A percentile compares a stretch with the other conserved stretches of the same genome.
Evolutionary conservation across 2,113 vertebrate species (phyloP).

Genomic region (Lucifuga dentata): DNA sequence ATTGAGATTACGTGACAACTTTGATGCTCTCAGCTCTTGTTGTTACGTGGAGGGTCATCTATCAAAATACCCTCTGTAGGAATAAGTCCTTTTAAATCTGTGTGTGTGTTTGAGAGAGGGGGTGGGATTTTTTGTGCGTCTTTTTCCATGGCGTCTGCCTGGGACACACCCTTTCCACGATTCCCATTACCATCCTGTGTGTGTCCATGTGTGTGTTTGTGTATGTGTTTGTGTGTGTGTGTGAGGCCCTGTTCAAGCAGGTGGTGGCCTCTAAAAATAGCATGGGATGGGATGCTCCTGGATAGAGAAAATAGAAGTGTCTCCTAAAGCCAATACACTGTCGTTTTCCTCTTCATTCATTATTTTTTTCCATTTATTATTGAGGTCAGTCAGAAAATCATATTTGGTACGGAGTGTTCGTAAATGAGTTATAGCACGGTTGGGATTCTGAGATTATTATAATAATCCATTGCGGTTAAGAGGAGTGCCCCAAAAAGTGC

Average conservation of each 20-base stretch:
- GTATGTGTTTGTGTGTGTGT: conserved; percentile 53
- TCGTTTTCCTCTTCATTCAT: not conserved
- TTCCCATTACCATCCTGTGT: conserved; percentile 59
- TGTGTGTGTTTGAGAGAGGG: not conserved
- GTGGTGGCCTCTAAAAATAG: conserved; percentile 75
- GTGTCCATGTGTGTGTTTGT: no score
- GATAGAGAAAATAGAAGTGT: conserved; percentile 35
- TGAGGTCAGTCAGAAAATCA: no score
- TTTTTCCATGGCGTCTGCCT: conserved; percentile 46
- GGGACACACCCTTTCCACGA: conserved; percentile 62
- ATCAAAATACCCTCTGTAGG: not conserved
- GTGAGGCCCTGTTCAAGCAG: conserved; percentile 62
- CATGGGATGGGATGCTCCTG: not conserved
- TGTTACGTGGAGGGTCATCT: not conserved
- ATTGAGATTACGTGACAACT: conserved; percentile 4
- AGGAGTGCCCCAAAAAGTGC: no score
- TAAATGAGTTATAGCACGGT: no score
- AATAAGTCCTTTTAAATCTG: conserved; percentile 15
- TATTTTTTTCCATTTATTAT: no score
- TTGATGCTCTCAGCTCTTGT: conserved; percentile 4
- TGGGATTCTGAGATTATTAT: not conserved
- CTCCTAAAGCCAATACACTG: not conserved
- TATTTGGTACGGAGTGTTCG: no score
- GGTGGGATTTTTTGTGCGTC: conserved; percentile 40
- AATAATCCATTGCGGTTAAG: no score